Percentiles rank a stretch among this genome's conserved stretches.
These are phyloP conservation scores for Coptodon bakossiorum DNA, from an alignment of 2,113 vertebrate genomes.

Conservation along the genomic window DNA sequence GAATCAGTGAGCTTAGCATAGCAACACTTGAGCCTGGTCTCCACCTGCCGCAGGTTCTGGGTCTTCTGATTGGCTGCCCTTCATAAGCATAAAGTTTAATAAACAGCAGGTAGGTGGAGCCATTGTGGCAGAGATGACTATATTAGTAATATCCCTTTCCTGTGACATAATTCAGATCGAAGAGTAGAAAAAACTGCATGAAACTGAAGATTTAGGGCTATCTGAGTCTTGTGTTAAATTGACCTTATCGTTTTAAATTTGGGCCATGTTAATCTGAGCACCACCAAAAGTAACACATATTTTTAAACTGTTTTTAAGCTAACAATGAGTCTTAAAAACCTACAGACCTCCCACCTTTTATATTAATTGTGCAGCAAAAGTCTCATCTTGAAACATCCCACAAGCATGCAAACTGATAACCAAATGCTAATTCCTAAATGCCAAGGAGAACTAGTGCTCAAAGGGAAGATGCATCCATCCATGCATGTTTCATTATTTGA, in stretches of 20 bases:
- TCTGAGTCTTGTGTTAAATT: neutral
- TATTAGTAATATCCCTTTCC: neutral
- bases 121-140: neutral
- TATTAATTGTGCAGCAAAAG: neutral
- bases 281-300: neutral
- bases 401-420: fast-evolving
- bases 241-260: neutral
- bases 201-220: neutral
- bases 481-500: neutral
- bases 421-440: neutral
- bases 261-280: neutral
- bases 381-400: neutral
- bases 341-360: neutral
- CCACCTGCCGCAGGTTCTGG: neutral
- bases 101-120: neutral
- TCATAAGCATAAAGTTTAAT: neutral
- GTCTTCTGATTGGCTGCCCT: neutral
- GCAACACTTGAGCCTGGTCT: neutral
- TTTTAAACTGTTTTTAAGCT: neutral
- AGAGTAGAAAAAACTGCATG: neutral
- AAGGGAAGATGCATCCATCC: neutral
- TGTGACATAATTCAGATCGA: neutral
- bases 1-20: neutral
- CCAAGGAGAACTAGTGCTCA: neutral
- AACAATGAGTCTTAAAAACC: neutral